Evolutionary conservation across 2,797 vertebrate species (phyloP).

Genomic region (Sebastes diaconus): DNA sequence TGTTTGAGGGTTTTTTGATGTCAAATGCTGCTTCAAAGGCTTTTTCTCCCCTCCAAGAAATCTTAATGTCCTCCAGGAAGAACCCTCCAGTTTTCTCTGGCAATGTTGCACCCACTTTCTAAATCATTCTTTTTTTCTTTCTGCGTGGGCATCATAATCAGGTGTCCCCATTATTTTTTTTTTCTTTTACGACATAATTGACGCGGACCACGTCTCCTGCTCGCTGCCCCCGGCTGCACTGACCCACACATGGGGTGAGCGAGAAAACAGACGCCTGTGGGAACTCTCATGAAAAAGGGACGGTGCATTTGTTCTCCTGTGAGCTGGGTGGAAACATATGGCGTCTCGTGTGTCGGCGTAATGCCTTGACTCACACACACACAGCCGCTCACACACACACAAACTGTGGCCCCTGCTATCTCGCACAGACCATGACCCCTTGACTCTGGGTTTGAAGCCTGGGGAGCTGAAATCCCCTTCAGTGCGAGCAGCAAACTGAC

Average conservation of each 20-base stretch:
- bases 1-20: neutral
- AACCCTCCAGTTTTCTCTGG: slow-evolving; percentile 1
- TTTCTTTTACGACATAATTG: slow-evolving; percentile 43
- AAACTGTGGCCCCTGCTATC: slow-evolving; percentile 56
- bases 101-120: slow-evolving; percentile 1
- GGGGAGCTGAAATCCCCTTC: slow-evolving; percentile 59
- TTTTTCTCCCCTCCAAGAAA: neutral
- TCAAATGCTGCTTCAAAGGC: neutral
- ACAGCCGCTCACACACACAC: slow-evolving; percentile 20
- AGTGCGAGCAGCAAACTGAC: slow-evolving; percentile 4
- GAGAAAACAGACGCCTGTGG: slow-evolving; percentile 62
- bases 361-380: slow-evolving; percentile 63
- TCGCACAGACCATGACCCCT: slow-evolving; percentile 50
- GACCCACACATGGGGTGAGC: slow-evolving; percentile 34
- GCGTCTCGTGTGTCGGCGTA: slow-evolving; percentile 63
- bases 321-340: slow-evolving; percentile 69
- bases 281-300: slow-evolving; percentile 45
- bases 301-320: slow-evolving; percentile 57
- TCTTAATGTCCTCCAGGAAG: neutral
- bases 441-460: slow-evolving; percentile 54
- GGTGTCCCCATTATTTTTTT: slow-evolving; percentile 42
- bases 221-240: neutral
- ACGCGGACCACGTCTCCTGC: slow-evolving; percentile 16
- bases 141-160: slow-evolving; percentile 51
- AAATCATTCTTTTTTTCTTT: slow-evolving; percentile 14